Evolutionary conservation across 2,797 vertebrate genomes (phyloP).

Genomic region (Sylvia borin): DNA sequence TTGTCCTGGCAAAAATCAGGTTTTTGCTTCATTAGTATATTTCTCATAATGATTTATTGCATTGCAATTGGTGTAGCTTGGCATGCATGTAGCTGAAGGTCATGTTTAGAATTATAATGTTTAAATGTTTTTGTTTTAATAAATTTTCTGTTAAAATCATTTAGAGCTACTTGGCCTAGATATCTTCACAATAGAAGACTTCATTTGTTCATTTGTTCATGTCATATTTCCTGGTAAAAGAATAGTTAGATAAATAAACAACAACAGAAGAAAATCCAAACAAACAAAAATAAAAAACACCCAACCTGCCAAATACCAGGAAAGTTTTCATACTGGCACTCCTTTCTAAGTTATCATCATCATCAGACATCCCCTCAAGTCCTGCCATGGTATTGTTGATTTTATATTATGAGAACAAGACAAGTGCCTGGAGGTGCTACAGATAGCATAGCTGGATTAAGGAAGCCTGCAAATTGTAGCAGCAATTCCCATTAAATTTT

Average conservation of each 20-base stretch:
- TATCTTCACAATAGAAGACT: neutral
- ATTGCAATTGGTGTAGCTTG: conserved; percentile 46
- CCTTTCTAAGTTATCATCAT: conserved; percentile 54
- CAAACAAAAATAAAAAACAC: neutral
- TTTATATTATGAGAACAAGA: conserved; percentile 47
- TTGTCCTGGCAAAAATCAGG: conserved; percentile 55
- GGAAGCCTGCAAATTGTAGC: conserved; percentile 17
- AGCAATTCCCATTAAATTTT: conserved; percentile 36
- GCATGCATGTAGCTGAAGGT: conserved; percentile 41
- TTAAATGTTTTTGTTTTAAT: conserved; percentile 52
- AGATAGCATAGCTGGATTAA: conserved; percentile 22
- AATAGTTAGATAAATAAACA: conserved; percentile 9
- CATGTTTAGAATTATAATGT: conserved; percentile 36
- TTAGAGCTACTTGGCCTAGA: conserved; percentile 4
- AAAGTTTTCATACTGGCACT: conserved; percentile 44
- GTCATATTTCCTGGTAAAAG: conserved; percentile 22
- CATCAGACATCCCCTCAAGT: conserved; percentile 17
- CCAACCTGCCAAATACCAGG: neutral
- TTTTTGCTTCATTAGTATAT: conserved; percentile 51
- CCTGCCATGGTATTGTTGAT: conserved; percentile 17
- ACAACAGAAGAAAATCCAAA: neutral
- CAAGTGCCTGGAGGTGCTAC: conserved; percentile 27
- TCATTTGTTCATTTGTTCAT: neutral
- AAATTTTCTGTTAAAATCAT: conserved; percentile 33
- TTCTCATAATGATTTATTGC: conserved; percentile 51